These are phyloP conservation scores for Ornithoptera priamus DNA, from an alignment of 2,888 invertebrate species.

Conservation along the genomic window DNA sequence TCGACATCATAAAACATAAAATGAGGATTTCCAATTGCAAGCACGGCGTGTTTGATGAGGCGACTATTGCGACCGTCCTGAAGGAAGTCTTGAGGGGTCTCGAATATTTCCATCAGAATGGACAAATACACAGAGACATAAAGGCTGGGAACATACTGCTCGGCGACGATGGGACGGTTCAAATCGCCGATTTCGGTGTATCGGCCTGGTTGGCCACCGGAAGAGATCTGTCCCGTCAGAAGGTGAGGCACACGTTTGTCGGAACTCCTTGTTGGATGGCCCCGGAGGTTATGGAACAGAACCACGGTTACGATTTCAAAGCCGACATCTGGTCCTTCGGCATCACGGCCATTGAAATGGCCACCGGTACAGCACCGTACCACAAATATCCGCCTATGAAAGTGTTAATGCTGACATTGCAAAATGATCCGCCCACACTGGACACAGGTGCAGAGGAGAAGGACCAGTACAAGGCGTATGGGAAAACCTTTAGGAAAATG, in stretches of 20 bases:
- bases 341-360: conserved; percentile 99
- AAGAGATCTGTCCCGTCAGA: conserved; percentile 95
- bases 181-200: conserved; percentile 99
- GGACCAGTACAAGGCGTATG: conserved; percentile 99
- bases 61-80: conserved; percentile 98
- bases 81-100: conserved; percentile 97
- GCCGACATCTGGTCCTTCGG: conserved; percentile 92
- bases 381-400: conserved; percentile 99
- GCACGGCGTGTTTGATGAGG: conserved; percentile 98
- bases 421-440: conserved; percentile 98
- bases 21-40: conserved; percentile 95
- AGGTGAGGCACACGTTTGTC: conserved; percentile 98
- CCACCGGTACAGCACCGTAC: conserved; percentile 99
- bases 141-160: conserved; percentile 94
- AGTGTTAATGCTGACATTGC: conserved; percentile 98
- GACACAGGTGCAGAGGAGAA: conserved; percentile 98
- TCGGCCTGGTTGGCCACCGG: conserved; percentile 99
- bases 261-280: conserved; percentile 99
- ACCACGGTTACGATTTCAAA: conserved; percentile 99
- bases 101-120: conserved; percentile 98
- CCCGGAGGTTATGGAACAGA: conserved; percentile 99
- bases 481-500: conserved; percentile 98
- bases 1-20: conserved; percentile 97
- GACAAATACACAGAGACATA: conserved; percentile 94
- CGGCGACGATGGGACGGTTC: conserved; percentile 98